Evolutionary conservation across 2,888 invertebrate genomes (phyloP), one percentile per base, ranked within the genome.

Genomic region (Ochropleura leucogaster): DNA sequence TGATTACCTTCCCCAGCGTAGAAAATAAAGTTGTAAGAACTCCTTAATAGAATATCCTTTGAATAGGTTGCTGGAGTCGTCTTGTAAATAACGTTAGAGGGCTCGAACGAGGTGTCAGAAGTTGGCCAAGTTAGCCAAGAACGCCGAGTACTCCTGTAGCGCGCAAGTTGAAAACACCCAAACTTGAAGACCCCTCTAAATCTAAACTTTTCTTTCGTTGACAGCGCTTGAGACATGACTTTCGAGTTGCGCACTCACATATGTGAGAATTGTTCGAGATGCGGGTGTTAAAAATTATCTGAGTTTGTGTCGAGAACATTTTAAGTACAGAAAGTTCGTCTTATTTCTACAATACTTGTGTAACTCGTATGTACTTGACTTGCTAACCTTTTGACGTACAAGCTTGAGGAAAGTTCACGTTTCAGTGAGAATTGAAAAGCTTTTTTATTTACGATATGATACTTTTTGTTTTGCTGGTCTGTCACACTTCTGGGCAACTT

Each of bases 151-250:
- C 83, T 71, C 72, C 77, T 82, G 81, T 85, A 82, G 75, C 80
- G 77, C 68, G 72, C 72, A 75, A 88, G 84, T 86, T 88, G 89
- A 85, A 88, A 90, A 89, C 90, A 89, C 89, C 89, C 87, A 66
- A 93, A 93, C 89, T 93, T 89, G 80, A 83, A 83, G 89, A 92
- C 91, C 92, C 88, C 92, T 91, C 90, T 93, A 93, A 94, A 93
- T 94, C 92, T 92, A 89, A 93, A 93, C 90, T 93, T 93, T 90
- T 87, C 87, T 85, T 83, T 87, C 87, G 92, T 91, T 92, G 92
- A 92, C 92, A 92, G 87, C 84, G 80, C 87, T 88, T 87, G 88
- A 90, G 88, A 90, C 90, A 90, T 87, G 90, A 90, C 90, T 92
- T 90, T 82, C 72, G 84, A 91, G 90, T 89, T 89, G 85, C 78